Evolutionary conservation across 2,888 invertebrate species (phyloP), one percentile per base, ranked within the genome.

Genomic region (Opisthograptis luteolata): DNA sequence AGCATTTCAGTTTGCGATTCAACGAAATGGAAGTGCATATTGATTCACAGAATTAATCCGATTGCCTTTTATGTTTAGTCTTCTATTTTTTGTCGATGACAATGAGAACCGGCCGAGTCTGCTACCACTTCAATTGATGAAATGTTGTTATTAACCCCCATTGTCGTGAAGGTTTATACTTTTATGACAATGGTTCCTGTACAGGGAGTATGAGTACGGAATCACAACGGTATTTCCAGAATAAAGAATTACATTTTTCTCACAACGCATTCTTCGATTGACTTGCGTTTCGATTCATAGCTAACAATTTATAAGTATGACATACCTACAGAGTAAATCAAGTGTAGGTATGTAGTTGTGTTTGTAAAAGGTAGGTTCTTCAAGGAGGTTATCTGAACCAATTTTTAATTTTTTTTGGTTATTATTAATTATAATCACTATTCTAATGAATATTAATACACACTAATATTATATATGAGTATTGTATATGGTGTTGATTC

Each of bases 41-140:
- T 67, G 61, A 58, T 45, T 58, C 46, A 48, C 45, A 62, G 62
- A 63, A 73, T 72, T 71, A 73, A 71, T 72, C 60, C 65, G 56
- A 65, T 67, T 54, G 56, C 58, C 64, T 63, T 70, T 66, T 49
- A 66, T 64, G 58, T 67, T 66, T 65, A 58, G 58, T 55, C 57
- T 64, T 60, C 56, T 59, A 55, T n/a, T 24, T 43, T 66, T 69
- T 68, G 70, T 50, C 55, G 45, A 60, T 64, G 55, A 60, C 60
- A 69, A 70, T 69, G 35, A 43, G 56, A 50, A 39, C 53, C 55
- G 15, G 45, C 27, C 24, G 47, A 58, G 28, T 36, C 56, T 37
- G 59, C 60, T 47, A 57, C 60, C 64, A 69, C 66, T 76, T 68
- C 66, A 67, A 66, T 70, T 75, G 74, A 71, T 74, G 56, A 74